phyloP scores from a whole-genome alignment of 2,888 invertebrate genomes.

The Piscicola geometra region DNA sequence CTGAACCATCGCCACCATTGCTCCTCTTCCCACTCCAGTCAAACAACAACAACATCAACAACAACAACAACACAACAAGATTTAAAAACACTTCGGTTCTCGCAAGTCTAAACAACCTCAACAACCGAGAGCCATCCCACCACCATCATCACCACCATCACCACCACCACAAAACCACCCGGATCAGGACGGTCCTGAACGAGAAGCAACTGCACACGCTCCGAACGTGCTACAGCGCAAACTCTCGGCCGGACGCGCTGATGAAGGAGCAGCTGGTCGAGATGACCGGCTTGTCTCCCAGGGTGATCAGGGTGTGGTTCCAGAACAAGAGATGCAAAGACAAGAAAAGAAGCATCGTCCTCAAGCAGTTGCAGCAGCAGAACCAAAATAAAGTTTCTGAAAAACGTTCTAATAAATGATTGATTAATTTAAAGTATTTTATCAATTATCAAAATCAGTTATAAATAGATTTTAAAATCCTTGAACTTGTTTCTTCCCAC shows the following conservation, averaged over 20 bases:
- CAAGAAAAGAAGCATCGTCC: constrained; percentile 74
- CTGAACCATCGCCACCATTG: neutral
- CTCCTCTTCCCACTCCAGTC: neutral
- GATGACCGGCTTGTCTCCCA: constrained; percentile 92
- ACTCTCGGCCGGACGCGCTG: constrained; percentile 94
- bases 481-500: neutral
- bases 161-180: constrained; percentile 73
- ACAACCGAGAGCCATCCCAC: neutral
- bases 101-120: neutral
- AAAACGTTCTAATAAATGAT: neutral
- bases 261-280: constrained; percentile 99
- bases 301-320: constrained; percentile 99
- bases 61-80: constrained; percentile 30
- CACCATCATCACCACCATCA: constrained; percentile 32
- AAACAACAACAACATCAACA: constrained; percentile 34
- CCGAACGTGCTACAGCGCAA: constrained; percentile 92
- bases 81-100: neutral
- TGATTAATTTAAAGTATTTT: neutral
- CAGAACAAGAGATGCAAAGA: constrained; percentile 62
- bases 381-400: constrained; percentile 65
- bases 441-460: neutral
- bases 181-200: constrained; percentile 95
- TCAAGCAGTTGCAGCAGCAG: constrained; percentile 89
- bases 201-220: constrained; percentile 96
- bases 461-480: neutral